Percentiles rank a stretch among this genome's conserved stretches.
These are phyloP conservation scores for Drosophila malerkotliana DNA, from an alignment of 1,140 invertebrate genomes.

Conservation along the genomic window DNA sequence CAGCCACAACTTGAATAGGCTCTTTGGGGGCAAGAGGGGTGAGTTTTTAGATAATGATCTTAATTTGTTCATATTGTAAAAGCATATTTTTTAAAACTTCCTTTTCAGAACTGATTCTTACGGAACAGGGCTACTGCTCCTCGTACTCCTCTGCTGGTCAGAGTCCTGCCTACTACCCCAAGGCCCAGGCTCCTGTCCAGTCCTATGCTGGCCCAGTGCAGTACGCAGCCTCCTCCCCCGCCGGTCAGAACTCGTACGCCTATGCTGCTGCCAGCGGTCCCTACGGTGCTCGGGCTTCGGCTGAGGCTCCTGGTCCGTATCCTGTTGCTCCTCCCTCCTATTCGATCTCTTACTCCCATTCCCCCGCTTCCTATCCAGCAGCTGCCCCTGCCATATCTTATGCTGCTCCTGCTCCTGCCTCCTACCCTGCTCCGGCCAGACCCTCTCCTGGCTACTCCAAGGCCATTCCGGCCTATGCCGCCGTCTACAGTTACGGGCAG, in stretches of 20 bases:
- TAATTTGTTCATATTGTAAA: neutral
- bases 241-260: slow-evolving; percentile 33
- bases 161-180: slow-evolving; percentile 5
- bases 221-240: neutral
- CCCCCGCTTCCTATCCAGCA: slow-evolving; percentile 1
- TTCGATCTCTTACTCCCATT: slow-evolving; percentile 14
- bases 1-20: slow-evolving; percentile 23
- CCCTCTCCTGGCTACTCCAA: slow-evolving; percentile 15
- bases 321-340: slow-evolving; percentile 3
- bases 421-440: neutral
- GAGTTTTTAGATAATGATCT: neutral
- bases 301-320: slow-evolving; percentile 54
- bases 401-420: neutral
- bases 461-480: slow-evolving; percentile 8
- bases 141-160: neutral
- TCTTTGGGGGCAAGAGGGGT: slow-evolving; percentile 32
- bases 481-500: slow-evolving; percentile 8
- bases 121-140: slow-evolving; percentile 25
- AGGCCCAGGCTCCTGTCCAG: neutral
- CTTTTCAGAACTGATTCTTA: slow-evolving; percentile 17
- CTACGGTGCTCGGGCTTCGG: slow-evolving; percentile 52
- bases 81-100: neutral
- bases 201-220: neutral
- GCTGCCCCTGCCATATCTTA: neutral
- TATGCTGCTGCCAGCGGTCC: slow-evolving; percentile 55